These are phyloP conservation scores for Eumerus sabulonum DNA, from an alignment of 2,888 invertebrate species.

Conservation along the genomic window DNA sequence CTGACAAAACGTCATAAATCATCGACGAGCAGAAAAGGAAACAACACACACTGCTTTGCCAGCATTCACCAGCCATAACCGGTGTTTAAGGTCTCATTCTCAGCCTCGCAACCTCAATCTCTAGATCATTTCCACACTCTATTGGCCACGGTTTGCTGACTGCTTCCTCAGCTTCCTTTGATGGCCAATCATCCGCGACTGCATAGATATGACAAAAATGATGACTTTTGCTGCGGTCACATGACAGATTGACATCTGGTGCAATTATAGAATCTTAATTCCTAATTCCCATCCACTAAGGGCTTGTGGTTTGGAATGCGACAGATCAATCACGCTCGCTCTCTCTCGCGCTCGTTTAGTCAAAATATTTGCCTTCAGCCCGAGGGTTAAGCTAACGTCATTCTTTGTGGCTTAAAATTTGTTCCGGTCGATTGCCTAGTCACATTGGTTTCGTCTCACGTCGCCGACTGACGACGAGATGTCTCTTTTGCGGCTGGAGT, in stretches of 20 bases:
- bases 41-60: neutral
- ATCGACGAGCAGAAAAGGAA: slow-evolving; percentile 26
- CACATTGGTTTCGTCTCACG: slow-evolving; percentile 62
- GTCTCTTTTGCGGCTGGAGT: slow-evolving; percentile 9
- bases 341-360: slow-evolving; percentile 39
- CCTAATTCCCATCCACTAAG: slow-evolving; percentile 29
- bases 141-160: slow-evolving; percentile 50
- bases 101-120: slow-evolving; percentile 9
- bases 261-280: slow-evolving; percentile 62
- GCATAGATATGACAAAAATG: slow-evolving; percentile 42
- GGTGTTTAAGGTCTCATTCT: slow-evolving; percentile 37
- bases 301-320: slow-evolving; percentile 30
- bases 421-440: slow-evolving; percentile 63
- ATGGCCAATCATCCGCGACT: neutral
- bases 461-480: slow-evolving; percentile 34
- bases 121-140: slow-evolving; percentile 52
- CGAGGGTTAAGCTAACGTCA: neutral
- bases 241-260: slow-evolving; percentile 67
- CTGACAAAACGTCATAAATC: slow-evolving; percentile 66
- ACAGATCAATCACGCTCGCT: slow-evolving; percentile 56
- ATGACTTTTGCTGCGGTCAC: slow-evolving; percentile 58
- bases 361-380: slow-evolving; percentile 49
- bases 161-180: slow-evolving; percentile 4
- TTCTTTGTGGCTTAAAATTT: slow-evolving; percentile 46
- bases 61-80: too few species aligned